Conservation (phyloP, 2,888 invertebrate species). For the Allacma fusca region DNA sequence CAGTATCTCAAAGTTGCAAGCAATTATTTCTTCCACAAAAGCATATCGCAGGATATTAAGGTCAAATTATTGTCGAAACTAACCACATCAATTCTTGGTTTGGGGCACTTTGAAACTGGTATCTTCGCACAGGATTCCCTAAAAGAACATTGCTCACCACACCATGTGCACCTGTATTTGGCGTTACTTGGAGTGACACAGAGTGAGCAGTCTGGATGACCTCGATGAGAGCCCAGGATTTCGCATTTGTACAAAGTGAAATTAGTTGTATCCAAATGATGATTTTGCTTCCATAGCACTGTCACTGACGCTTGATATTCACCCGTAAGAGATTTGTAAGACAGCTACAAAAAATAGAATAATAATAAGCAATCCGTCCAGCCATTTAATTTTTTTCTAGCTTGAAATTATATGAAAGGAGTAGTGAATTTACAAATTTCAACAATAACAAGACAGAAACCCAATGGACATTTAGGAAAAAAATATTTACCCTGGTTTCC, state of each 20-base stretch:
- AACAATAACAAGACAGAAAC: too few relatives aligned
- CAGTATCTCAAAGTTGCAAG: too few relatives aligned
- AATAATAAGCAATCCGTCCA: too few relatives aligned
- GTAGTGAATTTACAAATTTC: too few relatives aligned
- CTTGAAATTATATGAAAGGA: too few relatives aligned
- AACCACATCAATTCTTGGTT: conserved; percentile 88
- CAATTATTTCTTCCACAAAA: neutral
- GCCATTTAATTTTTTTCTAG: too few relatives aligned
- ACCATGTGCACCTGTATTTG: conserved; percentile 95
- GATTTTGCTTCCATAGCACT: conserved; percentile 92
- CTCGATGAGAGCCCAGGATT: conserved; percentile 90
- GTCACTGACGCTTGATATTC: conserved; percentile 89
- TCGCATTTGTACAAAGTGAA: conserved; percentile 95
- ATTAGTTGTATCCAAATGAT: conserved; percentile 88
- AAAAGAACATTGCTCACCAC: conserved; percentile 86
- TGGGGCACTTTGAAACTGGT: conserved; percentile 84
- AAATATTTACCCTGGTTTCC: conserved; percentile 76
- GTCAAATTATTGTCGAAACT: too few relatives aligned
- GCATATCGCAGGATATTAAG: too few relatives aligned
- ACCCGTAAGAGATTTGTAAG: conserved; percentile 85
- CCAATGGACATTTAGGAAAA: neutral
- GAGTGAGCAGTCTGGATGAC: conserved; percentile 94
- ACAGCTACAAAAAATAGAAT: conserved; percentile 74
- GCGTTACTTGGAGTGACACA: conserved; percentile 88
- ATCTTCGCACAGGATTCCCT: conserved; percentile 83